Conservation (phyloP, 2,888 invertebrate genomes). For the Automeris io region DNA sequence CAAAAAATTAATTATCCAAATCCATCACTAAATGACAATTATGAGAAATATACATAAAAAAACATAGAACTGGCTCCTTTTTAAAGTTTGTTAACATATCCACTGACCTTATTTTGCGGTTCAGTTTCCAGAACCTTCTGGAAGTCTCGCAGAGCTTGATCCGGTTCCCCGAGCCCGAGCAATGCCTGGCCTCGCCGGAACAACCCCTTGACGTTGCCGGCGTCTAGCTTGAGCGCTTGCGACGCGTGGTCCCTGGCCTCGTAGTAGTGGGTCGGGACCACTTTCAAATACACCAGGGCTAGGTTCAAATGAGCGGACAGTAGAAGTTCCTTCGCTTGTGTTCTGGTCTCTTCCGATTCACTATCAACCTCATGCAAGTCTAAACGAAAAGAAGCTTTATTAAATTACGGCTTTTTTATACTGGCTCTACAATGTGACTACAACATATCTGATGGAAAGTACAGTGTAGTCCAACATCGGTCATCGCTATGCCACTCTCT, state of each 20-base stretch:
- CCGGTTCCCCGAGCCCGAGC: conserved; percentile 84
- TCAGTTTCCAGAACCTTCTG: conserved; percentile 85
- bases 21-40: too few relatives aligned
- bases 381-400: conserved; percentile 17
- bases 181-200: conserved; percentile 92
- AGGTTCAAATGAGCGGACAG: conserved; percentile 88
- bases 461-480: too few relatives aligned
- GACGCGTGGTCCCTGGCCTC: conserved; percentile 86
- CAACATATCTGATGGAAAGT: too few relatives aligned
- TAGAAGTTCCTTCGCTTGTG: conserved; percentile 64
- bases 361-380: conserved; percentile 38
- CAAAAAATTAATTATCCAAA: too few relatives aligned
- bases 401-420: too few relatives aligned
- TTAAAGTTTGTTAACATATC: too few relatives aligned
- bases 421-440: too few relatives aligned
- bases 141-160: conserved; percentile 87
- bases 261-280: conserved; percentile 78
- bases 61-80: too few relatives aligned
- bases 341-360: conserved; percentile 37
- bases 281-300: conserved; percentile 87
- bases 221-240: conserved; percentile 85
- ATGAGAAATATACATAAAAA: too few relatives aligned
- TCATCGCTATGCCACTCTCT: not conserved
- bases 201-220: conserved; percentile 90
- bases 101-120: conserved; percentile 85